Evolutionary conservation across 2,113 vertebrate genomes (phyloP).

Genomic region (Cavia porcellus): DNA sequence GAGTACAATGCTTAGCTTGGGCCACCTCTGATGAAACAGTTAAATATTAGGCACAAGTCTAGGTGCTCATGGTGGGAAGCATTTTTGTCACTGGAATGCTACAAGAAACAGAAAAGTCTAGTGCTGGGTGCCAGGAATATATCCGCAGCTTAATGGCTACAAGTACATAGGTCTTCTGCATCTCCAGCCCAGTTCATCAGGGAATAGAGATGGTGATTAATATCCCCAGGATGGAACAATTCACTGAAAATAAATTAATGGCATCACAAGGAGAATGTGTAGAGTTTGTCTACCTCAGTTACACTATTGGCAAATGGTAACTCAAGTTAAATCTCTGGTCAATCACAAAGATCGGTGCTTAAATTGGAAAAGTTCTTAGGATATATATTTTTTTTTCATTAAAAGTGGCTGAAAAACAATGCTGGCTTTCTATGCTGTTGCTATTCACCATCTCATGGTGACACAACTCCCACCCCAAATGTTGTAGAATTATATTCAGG

Average conservation of each 20-base stretch:
- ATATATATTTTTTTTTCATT: conserved; percentile 33
- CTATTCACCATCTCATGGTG: conserved; percentile 64
- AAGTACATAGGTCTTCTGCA: background rate
- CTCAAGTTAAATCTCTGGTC: conserved; percentile 25
- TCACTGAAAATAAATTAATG: background rate
- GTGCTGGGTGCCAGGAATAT: background rate
- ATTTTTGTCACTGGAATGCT: background rate
- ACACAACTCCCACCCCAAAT: conserved; percentile 81
- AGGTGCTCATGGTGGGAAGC: background rate
- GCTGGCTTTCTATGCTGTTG: conserved; percentile 83
- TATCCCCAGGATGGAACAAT: background rate
- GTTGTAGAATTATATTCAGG: conserved; percentile 84
- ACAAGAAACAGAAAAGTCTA: background rate
- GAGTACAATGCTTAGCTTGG: background rate
- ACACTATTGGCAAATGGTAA: background rate
- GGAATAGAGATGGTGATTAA: background rate
- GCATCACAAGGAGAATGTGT: conserved; percentile 8
- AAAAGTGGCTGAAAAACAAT: conserved; percentile 79
- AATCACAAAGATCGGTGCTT: conserved; percentile 65
- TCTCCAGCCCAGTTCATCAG: background rate
- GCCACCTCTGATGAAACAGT: background rate
- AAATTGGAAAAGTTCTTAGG: conserved; percentile 71
- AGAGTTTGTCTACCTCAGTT: background rate
- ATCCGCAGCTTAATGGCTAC: background rate
- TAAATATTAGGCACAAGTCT: background rate